Conservation (phyloP, 2,888 invertebrate species). For the Synanthedon myopaeformis region DNA sequence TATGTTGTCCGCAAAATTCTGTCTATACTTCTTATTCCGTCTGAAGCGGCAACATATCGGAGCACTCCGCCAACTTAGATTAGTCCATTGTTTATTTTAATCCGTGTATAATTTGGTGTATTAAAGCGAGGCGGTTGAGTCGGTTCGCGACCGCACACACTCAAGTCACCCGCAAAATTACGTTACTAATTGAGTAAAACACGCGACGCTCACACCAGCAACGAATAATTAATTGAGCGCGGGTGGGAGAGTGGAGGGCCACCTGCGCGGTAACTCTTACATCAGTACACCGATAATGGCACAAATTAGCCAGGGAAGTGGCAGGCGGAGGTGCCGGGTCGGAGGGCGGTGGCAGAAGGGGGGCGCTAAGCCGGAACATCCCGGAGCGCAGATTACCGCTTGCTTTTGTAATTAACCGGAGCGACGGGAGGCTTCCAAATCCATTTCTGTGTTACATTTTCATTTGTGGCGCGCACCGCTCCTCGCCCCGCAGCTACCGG, state of each 20-base stretch:
- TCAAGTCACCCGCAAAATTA: slow-evolving; percentile 70
- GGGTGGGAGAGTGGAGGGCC: slow-evolving; percentile 44
- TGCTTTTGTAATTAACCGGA: slow-evolving; percentile 72
- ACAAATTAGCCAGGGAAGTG: slow-evolving; percentile 69
- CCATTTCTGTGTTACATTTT: slow-evolving; percentile 72
- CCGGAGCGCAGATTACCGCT: slow-evolving; percentile 71
- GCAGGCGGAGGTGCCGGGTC: slow-evolving; percentile 40
- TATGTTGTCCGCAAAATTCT: too few species aligned
- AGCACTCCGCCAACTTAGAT: not conserved
- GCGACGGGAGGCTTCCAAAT: slow-evolving; percentile 71
- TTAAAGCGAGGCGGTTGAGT: slow-evolving; percentile 37
- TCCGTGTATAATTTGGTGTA: slow-evolving; percentile 23
- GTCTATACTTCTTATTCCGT: too few species aligned
- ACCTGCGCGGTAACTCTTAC: slow-evolving; percentile 70
- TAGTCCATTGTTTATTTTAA: slow-evolving; percentile 17
- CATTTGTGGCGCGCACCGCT: slow-evolving; percentile 59
- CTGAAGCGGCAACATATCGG: too few species aligned
- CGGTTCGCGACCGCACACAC: slow-evolving; percentile 55
- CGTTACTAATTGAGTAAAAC: slow-evolving; percentile 71
- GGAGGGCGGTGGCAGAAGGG: slow-evolving; percentile 13
- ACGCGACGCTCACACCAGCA: slow-evolving; percentile 69
- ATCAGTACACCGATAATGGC: slow-evolving; percentile 72
- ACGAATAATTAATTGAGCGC: slow-evolving; percentile 69
- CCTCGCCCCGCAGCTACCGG: slow-evolving; percentile 32
- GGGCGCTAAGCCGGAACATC: slow-evolving; percentile 69